These are phyloP conservation scores for Orussus abietinus DNA, from an alignment of 1,140 invertebrate genomes.

Conservation along the genomic window DNA sequence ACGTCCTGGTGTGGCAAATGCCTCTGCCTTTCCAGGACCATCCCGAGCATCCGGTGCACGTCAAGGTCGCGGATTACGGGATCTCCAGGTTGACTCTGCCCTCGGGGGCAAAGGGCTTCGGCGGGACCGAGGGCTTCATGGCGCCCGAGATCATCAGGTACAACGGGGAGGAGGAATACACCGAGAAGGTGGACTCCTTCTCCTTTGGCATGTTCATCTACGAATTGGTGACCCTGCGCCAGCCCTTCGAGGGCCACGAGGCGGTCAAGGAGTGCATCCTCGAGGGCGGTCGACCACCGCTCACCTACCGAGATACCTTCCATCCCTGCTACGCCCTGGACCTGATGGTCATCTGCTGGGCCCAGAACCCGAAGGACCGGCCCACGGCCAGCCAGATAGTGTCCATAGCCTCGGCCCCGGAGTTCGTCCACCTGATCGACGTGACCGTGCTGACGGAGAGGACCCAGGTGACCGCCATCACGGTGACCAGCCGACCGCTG, in stretches of 20 bases:
- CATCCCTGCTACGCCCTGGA: slow-evolving; percentile 91
- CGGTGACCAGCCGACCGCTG: slow-evolving; percentile 38
- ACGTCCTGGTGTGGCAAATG: slow-evolving; percentile 95
- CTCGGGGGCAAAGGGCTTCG: slow-evolving; percentile 94
- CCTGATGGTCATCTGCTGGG: slow-evolving; percentile 95
- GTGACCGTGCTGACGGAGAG: slow-evolving; percentile 66
- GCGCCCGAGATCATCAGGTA: slow-evolving; percentile 97
- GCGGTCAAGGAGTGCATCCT: slow-evolving; percentile 94
- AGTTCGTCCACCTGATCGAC: slow-evolving; percentile 86
- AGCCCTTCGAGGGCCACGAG: slow-evolving; percentile 93
- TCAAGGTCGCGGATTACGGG: slow-evolving; percentile 95
- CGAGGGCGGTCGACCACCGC: slow-evolving; percentile 85
- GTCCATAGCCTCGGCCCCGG: slow-evolving; percentile 84
- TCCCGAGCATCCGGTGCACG: slow-evolving; percentile 68
- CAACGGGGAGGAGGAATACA: slow-evolving; percentile 98
- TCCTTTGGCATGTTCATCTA: slow-evolving; percentile 99
- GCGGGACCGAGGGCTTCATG: slow-evolving; percentile 97
- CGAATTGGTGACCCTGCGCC: slow-evolving; percentile 87
- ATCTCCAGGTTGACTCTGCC: slow-evolving; percentile 85
- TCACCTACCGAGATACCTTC: slow-evolving; percentile 76
- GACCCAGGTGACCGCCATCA: slow-evolving; percentile 56
- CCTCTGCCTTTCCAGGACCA: slow-evolving; percentile 69
- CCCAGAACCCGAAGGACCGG: slow-evolving; percentile 78
- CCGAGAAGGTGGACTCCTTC: slow-evolving; percentile 98
- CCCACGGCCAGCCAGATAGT: slow-evolving; percentile 93